Base-by-base conservation (phyloP, 2,888 invertebrate species). In the Agriopis leucophaearia region DNA sequence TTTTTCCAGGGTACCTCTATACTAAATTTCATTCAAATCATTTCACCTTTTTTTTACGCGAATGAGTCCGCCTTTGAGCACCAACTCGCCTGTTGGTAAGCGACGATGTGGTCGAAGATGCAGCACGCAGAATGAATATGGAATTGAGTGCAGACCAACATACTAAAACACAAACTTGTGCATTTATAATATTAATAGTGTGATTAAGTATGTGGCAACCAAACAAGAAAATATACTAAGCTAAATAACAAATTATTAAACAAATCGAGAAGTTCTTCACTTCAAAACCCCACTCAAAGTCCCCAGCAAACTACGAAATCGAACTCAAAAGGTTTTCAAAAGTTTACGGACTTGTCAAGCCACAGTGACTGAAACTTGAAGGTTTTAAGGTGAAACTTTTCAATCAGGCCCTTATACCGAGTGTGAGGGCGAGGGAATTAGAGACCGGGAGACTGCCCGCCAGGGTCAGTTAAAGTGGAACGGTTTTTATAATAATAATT, bases 391-490 rank as follows among this genome's bases (percentile, higher is more conserved):
- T 61, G 74, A 73, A 90, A 91, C 89, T 91, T 92, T 90, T 90
- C 91, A 89, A 90, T 90, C 88, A 85, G 75, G 81, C 89, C 89
- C 90, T 82, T 88, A 90, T 88, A 81, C 78, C 71, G 74, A 64
- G 74, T 69, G 78, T 76, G 78, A 74, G 78, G 70, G 72, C 57
- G 57, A 64, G 54, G 47, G 80, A 82, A 83, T 84, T 80, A 75
- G 80, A 78, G 80, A 54, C 64, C 27, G 58, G 62, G 51, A 44
- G 51, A 71, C 73, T 73, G 73, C 56, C 69, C 73, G 64, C 47
- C 27, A 36, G 47, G 45, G 27, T 64, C 10, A 0, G 10, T 2
- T 58, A 56, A 27, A 42, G 13, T 64, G 65, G 71, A 73, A 13
- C 7, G 36, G 42, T 51, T 65, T 64, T 66, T 50, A 38, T 8